These are phyloP conservation scores for Hippolais icterina DNA, from an alignment of 2,113 vertebrate genomes.

Conservation along the genomic window DNA sequence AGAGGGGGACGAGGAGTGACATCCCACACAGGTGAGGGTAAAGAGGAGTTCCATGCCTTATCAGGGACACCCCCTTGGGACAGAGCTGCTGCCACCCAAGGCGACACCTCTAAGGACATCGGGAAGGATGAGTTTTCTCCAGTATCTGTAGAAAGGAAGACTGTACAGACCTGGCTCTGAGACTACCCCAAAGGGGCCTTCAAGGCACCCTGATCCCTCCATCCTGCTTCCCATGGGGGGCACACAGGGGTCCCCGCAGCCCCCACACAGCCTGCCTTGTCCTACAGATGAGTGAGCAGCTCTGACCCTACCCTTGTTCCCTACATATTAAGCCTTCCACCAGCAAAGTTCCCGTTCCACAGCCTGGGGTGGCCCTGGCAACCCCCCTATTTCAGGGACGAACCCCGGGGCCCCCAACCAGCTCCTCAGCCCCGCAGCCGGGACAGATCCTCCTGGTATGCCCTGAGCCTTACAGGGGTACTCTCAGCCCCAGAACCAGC, in stretches of 20 bases:
- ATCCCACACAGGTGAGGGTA: accelerated
- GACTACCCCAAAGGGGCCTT: accelerated
- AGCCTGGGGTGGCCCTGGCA: not conserved
- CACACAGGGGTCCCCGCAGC: not conserved
- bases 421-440: not conserved
- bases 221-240: not conserved
- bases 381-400: not conserved
- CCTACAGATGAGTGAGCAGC: not conserved
- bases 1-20: not conserved
- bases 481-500: not conserved
- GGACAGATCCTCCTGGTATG: accelerated
- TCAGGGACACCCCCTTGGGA: not conserved
- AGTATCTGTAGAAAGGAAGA: not conserved
- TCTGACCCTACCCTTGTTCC: not conserved
- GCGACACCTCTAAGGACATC: accelerated
- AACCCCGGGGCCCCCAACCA: not conserved
- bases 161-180: accelerated
- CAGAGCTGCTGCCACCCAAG: not conserved
- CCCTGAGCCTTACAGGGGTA: accelerated
- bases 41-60: accelerated
- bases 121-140: not conserved
- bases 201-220: not conserved
- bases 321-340: accelerated
- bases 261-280: not conserved
- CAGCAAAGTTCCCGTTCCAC: not conserved